Evolutionary conservation across 2,888 invertebrate species (phyloP).

Genomic region (Strigamia transsilvanica): DNA sequence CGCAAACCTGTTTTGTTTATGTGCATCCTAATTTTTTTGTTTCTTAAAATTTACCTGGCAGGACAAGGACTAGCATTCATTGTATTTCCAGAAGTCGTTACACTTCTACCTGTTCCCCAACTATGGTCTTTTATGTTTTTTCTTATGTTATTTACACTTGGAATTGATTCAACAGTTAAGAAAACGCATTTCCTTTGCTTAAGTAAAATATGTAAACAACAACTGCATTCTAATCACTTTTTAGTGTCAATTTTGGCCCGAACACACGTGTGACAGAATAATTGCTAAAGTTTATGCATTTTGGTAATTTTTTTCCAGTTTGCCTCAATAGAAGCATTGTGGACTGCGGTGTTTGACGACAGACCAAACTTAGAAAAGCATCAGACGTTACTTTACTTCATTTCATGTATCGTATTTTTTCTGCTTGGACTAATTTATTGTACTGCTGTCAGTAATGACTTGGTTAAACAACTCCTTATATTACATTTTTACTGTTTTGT

Average conservation of each 20-base stretch:
- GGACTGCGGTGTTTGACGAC: conserved; percentile 41
- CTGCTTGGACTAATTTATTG: conserved; percentile 16
- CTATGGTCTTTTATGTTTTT: conserved; percentile 60
- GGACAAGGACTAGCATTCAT: conserved; percentile 60
- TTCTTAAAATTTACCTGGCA: neutral
- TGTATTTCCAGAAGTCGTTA: conserved; percentile 60
- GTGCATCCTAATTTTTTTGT: neutral
- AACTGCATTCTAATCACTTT: neutral
- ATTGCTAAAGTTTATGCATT: too few species aligned
- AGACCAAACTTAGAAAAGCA: neutral
- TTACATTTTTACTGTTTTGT: conserved; percentile 7
- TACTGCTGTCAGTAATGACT: conserved; percentile 7
- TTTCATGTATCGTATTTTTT: neutral
- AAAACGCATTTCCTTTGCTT: neutral
- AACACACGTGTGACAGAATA: neutral
- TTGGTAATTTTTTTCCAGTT: neutral
- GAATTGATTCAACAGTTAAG: conserved; percentile 52
- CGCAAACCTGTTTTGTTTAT: neutral
- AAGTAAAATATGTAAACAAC: neutral
- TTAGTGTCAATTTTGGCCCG: neutral
- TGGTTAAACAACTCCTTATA: neutral
- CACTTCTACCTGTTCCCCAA: conserved; percentile 59
- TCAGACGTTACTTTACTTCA: conserved; percentile 37
- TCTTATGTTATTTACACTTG: conserved; percentile 57
- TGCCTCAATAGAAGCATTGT: conserved; percentile 8